A percentile compares a stretch with the other conserved stretches of the same genome.
phyloP scores from a whole-genome alignment of 1,140 invertebrate genomes.

The Pseudomyrmex flavicornis region DNA sequence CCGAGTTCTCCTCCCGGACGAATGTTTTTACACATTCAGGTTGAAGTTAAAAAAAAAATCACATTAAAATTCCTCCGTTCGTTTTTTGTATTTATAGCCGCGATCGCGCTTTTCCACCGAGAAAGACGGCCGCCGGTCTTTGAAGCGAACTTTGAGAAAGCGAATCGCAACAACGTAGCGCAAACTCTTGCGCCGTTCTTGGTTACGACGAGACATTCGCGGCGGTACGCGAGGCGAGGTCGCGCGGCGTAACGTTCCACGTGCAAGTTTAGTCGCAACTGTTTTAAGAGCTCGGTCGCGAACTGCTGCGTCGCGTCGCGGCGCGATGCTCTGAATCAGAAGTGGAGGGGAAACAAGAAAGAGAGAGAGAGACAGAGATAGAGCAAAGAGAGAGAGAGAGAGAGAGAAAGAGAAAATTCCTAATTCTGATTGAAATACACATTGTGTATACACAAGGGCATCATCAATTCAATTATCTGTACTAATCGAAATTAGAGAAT shows the following conservation, averaged over 20 bases:
- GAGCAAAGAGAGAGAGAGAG: too few species aligned
- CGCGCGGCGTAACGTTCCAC: slow-evolving; percentile 48
- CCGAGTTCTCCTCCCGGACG: too few species aligned
- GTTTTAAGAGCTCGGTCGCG: slow-evolving; percentile 62
- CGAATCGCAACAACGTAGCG: background rate
- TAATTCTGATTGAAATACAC: slow-evolving; percentile 20
- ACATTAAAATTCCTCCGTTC: background rate
- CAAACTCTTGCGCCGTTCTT: background rate
- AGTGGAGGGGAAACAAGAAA: slow-evolving; percentile 2
- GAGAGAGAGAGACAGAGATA: slow-evolving; percentile 8
- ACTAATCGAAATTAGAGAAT: slow-evolving; percentile 16
- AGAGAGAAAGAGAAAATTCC: background rate
- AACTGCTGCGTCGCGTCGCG: slow-evolving; percentile 19
- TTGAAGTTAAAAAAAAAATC: background rate
- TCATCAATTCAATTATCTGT: slow-evolving; percentile 29
- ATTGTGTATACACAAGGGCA: background rate
- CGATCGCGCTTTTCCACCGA: too few species aligned
- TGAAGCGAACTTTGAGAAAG: background rate
- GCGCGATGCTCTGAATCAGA: slow-evolving; percentile 41
- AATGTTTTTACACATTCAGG: background rate
- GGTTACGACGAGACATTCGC: slow-evolving; percentile 24
- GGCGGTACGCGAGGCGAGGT: background rate
- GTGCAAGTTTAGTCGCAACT: slow-evolving; percentile 78
- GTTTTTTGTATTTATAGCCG: background rate
- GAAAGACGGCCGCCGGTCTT: background rate